phyloP scores from a whole-genome alignment of 2,888 invertebrate genomes.

The Monoplex corrugatus region DNA sequence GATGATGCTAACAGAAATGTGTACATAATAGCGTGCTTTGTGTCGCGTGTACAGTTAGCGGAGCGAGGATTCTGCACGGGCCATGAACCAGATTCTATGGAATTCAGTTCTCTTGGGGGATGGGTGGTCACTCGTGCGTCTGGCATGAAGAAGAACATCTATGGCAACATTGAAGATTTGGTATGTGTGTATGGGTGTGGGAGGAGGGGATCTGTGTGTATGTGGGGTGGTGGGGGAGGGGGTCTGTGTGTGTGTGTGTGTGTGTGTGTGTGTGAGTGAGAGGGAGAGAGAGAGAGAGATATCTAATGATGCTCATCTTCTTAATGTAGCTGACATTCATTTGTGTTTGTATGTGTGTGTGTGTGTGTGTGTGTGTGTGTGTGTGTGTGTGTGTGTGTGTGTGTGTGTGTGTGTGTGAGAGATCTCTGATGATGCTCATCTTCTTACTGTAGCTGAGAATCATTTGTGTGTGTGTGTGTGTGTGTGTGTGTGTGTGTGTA shows the following conservation, averaged over 20 bases:
- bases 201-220: not conserved
- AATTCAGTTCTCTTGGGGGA: conserved; percentile 90
- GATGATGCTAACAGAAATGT: too few relatives aligned
- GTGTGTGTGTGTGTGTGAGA: not conserved
- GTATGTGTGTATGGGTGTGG: conserved; percentile 60
- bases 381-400: conserved; percentile 20
- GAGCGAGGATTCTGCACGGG: conserved; percentile 92
- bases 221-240: not conserved
- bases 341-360: not conserved
- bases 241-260: conserved; percentile 10
- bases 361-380: not conserved
- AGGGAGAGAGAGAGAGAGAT: too few relatives aligned
- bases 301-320: too few relatives aligned
- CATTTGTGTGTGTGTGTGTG: not conserved
- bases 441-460: too few relatives aligned
- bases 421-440: not conserved
- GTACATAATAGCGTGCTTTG: too few relatives aligned
- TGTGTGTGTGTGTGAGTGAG: not conserved
- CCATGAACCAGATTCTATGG: conserved; percentile 98
- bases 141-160: conserved; percentile 99
- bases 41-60: conserved; percentile 85
- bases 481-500: not conserved
- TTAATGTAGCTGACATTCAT: too few relatives aligned
- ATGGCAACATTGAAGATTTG: conserved; percentile 98
- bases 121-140: conserved; percentile 98